Base-by-base conservation (phyloP, 2,888 invertebrate species). In the Chironomus riparius region DNA sequence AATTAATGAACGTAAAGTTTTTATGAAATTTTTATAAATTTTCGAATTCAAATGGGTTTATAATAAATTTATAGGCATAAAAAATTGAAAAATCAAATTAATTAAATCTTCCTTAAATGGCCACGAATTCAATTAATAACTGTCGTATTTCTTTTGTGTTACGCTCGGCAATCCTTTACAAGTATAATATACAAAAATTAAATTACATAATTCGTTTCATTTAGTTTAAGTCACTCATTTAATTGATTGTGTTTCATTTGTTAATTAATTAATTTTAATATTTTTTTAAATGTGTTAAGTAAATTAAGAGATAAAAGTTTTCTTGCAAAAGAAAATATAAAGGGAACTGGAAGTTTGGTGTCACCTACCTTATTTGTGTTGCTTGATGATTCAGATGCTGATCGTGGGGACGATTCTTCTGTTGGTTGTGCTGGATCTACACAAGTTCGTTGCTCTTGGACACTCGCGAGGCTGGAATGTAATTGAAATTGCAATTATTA, bases 371-470 rank as follows among this genome's bases (percentile, higher is more conserved):
- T 93, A 85, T 92, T 91, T 79, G 90, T 88, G 78, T 86, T 84
- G 38, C 86, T 87, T 50, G 88, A 78, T 86, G 87, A 79, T 86
- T 85, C 68, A 85, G 82, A 79, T 86, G 87, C 79, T 81, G 88
- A 80, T 83, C 88, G 80, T 77, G 83, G 74, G 81, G 86, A 75
- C 83, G 86, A 78, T 82, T 86, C 77, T 82, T 79, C 80, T n/a
- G 78, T 83, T 3, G 88, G 7, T 10, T 10, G 87, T 81, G 91
- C 84, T 80, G 90, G 69, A 89, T 91, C 61, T 87, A 91, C 78
- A 86, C 85, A 79, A 79, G 94, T 86, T 79, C 96, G 90, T 85
- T 97, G 96, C 85, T 97, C 97, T 87, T 97, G 97, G 65, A 97
- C 97, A 84, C 96, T 95, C 65, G 97, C 97, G 86, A 97, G 88